Evolutionary conservation across 2,113 vertebrate species (phyloP).

Genomic region (Nestor notabilis): DNA sequence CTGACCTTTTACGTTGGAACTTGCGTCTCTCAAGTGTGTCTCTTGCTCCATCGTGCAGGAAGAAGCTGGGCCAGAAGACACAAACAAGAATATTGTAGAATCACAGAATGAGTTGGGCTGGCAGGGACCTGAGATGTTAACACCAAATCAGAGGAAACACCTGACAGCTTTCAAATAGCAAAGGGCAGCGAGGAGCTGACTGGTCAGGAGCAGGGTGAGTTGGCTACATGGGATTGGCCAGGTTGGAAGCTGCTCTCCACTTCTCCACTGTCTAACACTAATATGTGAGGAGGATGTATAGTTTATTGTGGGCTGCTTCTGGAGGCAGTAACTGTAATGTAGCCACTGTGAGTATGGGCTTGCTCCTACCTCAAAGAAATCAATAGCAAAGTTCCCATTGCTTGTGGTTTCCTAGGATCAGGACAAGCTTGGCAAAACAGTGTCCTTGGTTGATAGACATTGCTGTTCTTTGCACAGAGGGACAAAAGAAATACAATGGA

Average conservation of each 20-base stretch:
- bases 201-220: not conserved
- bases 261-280: too few species aligned
- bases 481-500: not conserved
- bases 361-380: not conserved
- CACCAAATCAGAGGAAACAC: not conserved
- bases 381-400: not conserved
- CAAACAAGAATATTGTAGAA: not conserved
- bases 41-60: not conserved
- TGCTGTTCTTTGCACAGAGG: not conserved
- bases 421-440: not conserved
- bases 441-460: not conserved
- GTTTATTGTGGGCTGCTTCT: accelerated
- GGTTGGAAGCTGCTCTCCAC: not conserved
- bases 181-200: not conserved
- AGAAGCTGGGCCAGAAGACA: not conserved
- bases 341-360: not conserved
- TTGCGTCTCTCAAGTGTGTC: accelerated
- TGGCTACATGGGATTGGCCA: not conserved
- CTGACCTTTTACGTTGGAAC: not conserved
- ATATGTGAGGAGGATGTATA: accelerated
- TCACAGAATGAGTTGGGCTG: not conserved
- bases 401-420: not conserved
- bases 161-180: not conserved
- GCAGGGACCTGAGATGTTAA: not conserved
- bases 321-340: not conserved